Evolutionary conservation across 1,140 invertebrate genomes (phyloP).

Genomic region (Drosophila seguyi): DNA sequence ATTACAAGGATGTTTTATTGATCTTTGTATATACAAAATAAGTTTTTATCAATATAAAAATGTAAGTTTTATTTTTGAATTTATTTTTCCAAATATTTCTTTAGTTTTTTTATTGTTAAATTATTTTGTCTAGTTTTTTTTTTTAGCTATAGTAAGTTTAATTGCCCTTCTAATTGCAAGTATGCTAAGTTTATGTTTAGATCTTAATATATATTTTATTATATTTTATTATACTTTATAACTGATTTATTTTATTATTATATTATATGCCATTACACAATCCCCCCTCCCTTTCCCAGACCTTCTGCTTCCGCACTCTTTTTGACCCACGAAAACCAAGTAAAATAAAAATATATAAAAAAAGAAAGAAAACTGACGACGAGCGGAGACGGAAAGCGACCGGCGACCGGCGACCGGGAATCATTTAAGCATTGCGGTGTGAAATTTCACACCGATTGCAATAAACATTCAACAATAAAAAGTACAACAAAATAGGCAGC

Average conservation of each 20-base stretch:
- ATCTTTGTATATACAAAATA: too few species aligned
- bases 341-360: constrained; percentile 19
- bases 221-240: not conserved
- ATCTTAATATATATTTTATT: too few species aligned
- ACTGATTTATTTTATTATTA: not conserved
- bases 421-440: constrained; percentile 85
- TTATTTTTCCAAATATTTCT: too few species aligned
- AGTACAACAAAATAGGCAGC: constrained; percentile 55
- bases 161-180: too few species aligned
- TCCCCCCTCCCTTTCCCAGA: not conserved
- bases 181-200: too few species aligned
- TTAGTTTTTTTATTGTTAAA: too few species aligned
- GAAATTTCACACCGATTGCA: constrained; percentile 85
- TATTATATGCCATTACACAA: not conserved
- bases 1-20: too few species aligned
- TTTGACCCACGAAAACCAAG: constrained; percentile 12
- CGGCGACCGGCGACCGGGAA: constrained; percentile 56
- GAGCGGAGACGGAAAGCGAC: constrained; percentile 33
- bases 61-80: too few species aligned
- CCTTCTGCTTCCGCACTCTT: constrained; percentile 11
- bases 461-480: constrained; percentile 76
- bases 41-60: too few species aligned
- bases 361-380: not conserved
- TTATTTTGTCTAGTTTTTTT: too few species aligned
- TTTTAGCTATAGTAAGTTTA: too few species aligned